phyloP scores from a whole-genome alignment of 2,888 invertebrate species.

The Tridacna crocea region DNA sequence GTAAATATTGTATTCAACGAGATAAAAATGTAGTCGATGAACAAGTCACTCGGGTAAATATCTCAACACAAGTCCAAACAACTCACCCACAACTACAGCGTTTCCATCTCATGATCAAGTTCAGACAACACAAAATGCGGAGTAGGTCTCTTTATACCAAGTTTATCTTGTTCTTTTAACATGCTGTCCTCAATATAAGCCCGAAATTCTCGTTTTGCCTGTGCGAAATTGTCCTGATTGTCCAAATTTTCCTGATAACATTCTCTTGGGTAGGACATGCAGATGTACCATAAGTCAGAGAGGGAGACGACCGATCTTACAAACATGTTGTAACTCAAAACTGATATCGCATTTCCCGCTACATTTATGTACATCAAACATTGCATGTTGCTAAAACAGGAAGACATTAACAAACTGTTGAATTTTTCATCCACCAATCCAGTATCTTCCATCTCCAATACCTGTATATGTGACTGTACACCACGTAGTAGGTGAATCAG shows the following conservation, averaged over 20 bases:
- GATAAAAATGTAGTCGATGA: no score
- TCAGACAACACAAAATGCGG: constrained; percentile 6
- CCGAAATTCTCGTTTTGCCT: background rate
- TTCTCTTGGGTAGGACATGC: constrained; percentile 64
- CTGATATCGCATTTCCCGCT: constrained; percentile 64
- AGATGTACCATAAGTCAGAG: constrained; percentile 52
- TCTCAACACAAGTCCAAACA: no score
- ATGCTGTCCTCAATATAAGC: background rate
- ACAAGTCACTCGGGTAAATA: no score
- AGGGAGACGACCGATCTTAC: constrained; percentile 56
- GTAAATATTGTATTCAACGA: no score
- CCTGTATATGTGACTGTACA: constrained; percentile 57
- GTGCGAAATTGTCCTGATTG: background rate
- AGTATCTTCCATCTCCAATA: constrained; percentile 79
- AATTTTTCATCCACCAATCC: constrained; percentile 65
- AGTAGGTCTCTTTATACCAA: background rate
- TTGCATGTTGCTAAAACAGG: constrained; percentile 59
- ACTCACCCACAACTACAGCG: background rate
- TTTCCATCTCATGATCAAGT: constrained; percentile 11
- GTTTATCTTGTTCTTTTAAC: constrained; percentile 10
- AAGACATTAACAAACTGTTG: constrained; percentile 44
- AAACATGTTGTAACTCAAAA: constrained; percentile 45
- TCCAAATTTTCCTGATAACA: constrained; percentile 49
- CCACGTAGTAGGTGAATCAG: constrained; percentile 63
- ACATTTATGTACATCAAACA: constrained; percentile 75